Evolutionary conservation across 2,888 invertebrate species (phyloP).

Genomic region (Eupithecia dodoneata): DNA sequence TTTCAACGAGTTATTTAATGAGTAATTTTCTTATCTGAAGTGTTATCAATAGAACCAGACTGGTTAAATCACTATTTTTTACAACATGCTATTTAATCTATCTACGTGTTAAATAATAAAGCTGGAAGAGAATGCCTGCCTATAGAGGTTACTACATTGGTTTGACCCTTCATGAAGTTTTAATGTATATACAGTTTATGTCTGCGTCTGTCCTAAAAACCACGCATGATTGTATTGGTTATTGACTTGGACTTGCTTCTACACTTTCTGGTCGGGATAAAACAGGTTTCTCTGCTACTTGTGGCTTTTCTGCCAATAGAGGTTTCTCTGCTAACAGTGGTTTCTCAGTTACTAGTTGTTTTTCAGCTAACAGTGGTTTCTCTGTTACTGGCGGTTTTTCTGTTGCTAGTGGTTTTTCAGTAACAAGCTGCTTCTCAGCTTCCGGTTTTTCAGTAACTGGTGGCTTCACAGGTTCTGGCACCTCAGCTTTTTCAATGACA

Average conservation of each 20-base stretch:
- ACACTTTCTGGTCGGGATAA: slow-evolving; percentile 66
- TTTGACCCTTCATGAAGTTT: slow-evolving; percentile 62
- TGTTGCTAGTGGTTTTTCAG: slow-evolving; percentile 40
- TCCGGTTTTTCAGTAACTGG: slow-evolving; percentile 45
- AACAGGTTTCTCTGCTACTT: slow-evolving; percentile 67
- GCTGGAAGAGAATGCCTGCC: slow-evolving; percentile 42
- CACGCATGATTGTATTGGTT: slow-evolving; percentile 70
- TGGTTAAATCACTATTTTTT: slow-evolving; percentile 41
- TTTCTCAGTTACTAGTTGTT: slow-evolving; percentile 67
- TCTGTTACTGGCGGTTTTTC: slow-evolving; percentile 51
- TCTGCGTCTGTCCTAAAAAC: slow-evolving; percentile 59
- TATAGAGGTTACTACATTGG: slow-evolving; percentile 34
- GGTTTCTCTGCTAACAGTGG: slow-evolving; percentile 60
- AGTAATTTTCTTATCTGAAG: slow-evolving; percentile 35
- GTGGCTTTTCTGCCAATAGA: slow-evolving; percentile 63
- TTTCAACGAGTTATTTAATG: slow-evolving; percentile 28
- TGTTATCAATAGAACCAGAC: slow-evolving; percentile 42
- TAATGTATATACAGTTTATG: slow-evolving; percentile 74
- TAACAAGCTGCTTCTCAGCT: slow-evolving; percentile 45
- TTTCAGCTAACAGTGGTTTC: slow-evolving; percentile 61
- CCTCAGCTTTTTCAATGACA: slow-evolving; percentile 44
- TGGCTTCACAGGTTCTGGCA: slow-evolving; percentile 42
- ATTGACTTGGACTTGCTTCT: slow-evolving; percentile 73
- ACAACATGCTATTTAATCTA: slow-evolving; percentile 44
- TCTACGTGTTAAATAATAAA: slow-evolving; percentile 49